A percentile compares a stretch with the other conserved stretches of the same genome.
phyloP scores from a whole-genome alignment of 2,888 invertebrate genomes.

The Operophtera brumata region DNA sequence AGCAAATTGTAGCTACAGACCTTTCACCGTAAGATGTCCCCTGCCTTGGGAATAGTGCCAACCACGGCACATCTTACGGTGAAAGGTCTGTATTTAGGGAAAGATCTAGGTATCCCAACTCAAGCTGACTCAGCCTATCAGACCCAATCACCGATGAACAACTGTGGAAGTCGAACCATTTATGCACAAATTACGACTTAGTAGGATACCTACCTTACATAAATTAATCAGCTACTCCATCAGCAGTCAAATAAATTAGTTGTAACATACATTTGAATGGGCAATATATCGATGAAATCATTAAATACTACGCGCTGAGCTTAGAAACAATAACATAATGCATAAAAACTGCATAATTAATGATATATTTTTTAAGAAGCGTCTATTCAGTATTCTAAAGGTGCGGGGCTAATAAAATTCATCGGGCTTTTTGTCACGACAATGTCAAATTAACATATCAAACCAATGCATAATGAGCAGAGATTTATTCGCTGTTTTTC shows the following conservation, averaged over 20 bases:
- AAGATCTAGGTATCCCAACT: no score
- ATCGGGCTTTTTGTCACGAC: slow-evolving; percentile 39
- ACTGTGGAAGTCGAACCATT: no score
- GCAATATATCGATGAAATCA: slow-evolving; percentile 28
- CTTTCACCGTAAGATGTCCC: no score
- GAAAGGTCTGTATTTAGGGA: no score
- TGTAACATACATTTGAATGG: slow-evolving; percentile 30
- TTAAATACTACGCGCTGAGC: slow-evolving; percentile 34
- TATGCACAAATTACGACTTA: no score
- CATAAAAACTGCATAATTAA: slow-evolving; percentile 34
- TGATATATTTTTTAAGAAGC: slow-evolving; percentile 31
- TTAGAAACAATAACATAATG: slow-evolving; percentile 35
- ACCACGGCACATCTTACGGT: no score
- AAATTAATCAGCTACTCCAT: slow-evolving; percentile 14
- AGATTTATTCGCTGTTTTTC: slow-evolving; percentile 25
- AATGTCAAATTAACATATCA: slow-evolving; percentile 42
- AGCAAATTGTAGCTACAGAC: no score
- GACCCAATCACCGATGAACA: no score
- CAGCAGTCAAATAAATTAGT: slow-evolving; percentile 29
- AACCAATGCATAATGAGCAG: slow-evolving; percentile 32
- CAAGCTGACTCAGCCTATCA: no score
- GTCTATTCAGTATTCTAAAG: slow-evolving; percentile 37
- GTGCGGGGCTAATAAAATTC: slow-evolving; percentile 33
- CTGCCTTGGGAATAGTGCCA: no score
- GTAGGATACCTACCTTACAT: not conserved